Evolutionary conservation across 2,113 vertebrate species (phyloP).

Genomic region (Donacobius atricapilla): DNA sequence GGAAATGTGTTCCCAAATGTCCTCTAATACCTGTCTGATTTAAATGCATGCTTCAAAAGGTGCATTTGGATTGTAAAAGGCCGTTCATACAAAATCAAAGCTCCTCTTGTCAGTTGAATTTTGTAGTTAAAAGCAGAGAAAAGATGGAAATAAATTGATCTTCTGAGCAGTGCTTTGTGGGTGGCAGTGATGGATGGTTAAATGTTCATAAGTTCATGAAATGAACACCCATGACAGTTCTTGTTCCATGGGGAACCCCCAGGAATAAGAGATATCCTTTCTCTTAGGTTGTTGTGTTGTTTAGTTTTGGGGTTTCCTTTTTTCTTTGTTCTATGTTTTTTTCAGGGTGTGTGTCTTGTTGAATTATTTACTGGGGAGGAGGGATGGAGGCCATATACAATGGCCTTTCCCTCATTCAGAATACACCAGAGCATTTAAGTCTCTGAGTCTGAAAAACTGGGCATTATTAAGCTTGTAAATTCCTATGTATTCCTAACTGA

Average conservation of each 20-base stretch:
- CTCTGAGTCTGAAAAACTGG: background rate
- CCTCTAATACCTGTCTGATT: background rate
- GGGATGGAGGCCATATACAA: background rate
- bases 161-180: background rate
- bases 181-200: background rate
- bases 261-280: background rate
- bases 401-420: background rate
- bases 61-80: background rate
- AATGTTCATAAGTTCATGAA: background rate
- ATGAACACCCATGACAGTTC: background rate
- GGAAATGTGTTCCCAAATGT: background rate
- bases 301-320: no score
- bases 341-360: background rate
- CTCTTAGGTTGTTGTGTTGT: background rate
- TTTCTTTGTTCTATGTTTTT: accelerated
- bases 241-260: background rate
- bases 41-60: background rate
- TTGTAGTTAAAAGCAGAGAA: background rate
- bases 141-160: background rate
- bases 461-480: background rate
- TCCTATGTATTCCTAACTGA: background rate
- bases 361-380: background rate
- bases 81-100: background rate
- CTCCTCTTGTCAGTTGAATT: background rate
- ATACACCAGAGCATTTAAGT: background rate